Evolutionary conservation across 2,888 invertebrate species (phyloP).

Genomic region (Drosophila nigricruria): DNA sequence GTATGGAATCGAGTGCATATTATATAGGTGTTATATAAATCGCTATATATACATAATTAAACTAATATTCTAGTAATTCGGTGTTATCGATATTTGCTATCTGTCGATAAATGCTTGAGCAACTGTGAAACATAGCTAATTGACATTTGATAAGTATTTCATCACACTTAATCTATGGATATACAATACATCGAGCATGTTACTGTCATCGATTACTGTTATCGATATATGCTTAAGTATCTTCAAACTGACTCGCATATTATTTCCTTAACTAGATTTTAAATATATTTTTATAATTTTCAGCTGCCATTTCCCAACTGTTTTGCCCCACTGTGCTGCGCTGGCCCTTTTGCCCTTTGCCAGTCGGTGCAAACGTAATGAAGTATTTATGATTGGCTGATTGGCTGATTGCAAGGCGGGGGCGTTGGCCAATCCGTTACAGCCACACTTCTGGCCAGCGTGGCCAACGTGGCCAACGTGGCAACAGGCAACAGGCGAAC

Average conservation of each 20-base stretch:
- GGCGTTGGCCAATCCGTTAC: slow-evolving; percentile 38
- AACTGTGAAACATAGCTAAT: neutral
- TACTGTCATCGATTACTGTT: neutral
- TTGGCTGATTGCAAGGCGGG: slow-evolving; percentile 52
- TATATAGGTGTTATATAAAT: no score
- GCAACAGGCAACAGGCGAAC: slow-evolving; percentile 23
- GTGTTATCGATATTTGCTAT: neutral
- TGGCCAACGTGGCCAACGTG: slow-evolving; percentile 32
- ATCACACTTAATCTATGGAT: no score
- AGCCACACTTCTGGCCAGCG: slow-evolving; percentile 36
- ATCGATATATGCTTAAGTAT: neutral
- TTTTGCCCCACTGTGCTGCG: neutral
- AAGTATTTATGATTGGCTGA: slow-evolving; percentile 75
- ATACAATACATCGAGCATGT: neutral
- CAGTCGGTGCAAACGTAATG: slow-evolving; percentile 56
- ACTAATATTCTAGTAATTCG: neutral
- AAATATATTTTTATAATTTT: no score
- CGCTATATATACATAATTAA: neutral
- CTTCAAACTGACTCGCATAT: no score
- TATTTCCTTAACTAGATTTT: no score
- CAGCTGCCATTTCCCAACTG: neutral
- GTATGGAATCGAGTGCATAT: neutral
- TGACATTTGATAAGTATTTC: no score
- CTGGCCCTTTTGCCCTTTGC: slow-evolving; percentile 23
- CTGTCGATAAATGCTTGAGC: neutral